A percentile compares a stretch with the other conserved stretches of the same genome.
These are phyloP conservation scores for Heterocephalus glaber DNA, from an alignment of 2,113 vertebrate species.

Conservation along the genomic window DNA sequence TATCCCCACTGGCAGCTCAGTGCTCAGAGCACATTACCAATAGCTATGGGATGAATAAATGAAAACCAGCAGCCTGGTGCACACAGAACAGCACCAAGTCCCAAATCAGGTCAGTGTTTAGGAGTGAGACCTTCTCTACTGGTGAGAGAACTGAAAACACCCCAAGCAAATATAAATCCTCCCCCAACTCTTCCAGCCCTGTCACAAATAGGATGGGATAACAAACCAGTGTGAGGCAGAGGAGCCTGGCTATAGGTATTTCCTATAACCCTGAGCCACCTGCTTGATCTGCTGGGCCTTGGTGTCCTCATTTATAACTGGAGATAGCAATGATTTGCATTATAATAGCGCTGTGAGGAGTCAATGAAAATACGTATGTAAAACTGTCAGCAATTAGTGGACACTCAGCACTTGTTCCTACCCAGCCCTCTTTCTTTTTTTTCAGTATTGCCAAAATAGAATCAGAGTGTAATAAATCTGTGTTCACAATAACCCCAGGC, in stretches of 20 bases:
- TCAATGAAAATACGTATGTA: not conserved
- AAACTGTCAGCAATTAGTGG: constrained; percentile 9
- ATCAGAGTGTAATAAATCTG: not conserved
- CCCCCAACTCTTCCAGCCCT: not conserved
- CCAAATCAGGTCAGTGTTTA: not conserved
- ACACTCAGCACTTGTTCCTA: not conserved
- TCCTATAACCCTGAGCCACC: not conserved
- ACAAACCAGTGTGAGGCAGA: not conserved
- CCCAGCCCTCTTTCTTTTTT: not conserved
- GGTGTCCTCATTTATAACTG: not conserved
- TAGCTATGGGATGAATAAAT: not conserved
- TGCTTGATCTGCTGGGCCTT: not conserved
- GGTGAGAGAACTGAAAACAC: not conserved
- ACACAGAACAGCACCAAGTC: not conserved
- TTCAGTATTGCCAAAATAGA: not conserved
- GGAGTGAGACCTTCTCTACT: not conserved
- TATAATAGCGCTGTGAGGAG: not conserved
- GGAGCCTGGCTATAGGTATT: not conserved
- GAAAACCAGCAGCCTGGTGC: not conserved
- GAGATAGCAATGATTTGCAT: not conserved
- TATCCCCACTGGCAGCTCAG: not conserved
- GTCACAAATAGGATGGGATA: fast-evolving
- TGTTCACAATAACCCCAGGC: not conserved
- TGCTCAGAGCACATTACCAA: not conserved
- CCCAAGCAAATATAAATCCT: not conserved